Conservation (phyloP, 2,113 vertebrate species). For the Phaethon lepturus region DNA sequence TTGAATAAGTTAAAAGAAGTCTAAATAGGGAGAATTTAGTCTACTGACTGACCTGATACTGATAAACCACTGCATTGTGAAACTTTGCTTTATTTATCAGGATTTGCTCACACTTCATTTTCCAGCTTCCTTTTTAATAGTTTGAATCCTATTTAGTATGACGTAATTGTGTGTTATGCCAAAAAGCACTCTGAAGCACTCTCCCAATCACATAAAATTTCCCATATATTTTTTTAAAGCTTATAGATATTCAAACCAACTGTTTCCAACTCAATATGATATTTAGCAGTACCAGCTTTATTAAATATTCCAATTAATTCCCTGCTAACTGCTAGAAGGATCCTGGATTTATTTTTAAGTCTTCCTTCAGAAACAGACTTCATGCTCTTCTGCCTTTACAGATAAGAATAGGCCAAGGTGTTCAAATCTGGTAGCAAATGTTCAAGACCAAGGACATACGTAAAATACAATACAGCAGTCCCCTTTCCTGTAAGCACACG, state of each 20-base stretch:
- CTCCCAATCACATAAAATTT: not conserved
- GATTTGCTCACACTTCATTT: not conserved
- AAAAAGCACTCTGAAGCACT: not conserved
- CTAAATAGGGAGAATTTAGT: not conserved
- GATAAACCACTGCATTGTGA: not conserved
- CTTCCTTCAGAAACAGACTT: not conserved
- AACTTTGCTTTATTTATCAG: not conserved
- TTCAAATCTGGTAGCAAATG: not conserved
- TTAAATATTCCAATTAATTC: conserved; percentile 28
- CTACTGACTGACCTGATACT: not conserved
- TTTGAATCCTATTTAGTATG: not conserved
- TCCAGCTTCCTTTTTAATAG: not conserved
- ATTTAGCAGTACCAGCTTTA: not conserved
- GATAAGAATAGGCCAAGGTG: not conserved
- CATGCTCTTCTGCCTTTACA: not conserved
- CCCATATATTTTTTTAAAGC: not conserved
- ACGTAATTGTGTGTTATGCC: not conserved
- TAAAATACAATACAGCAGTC: not conserved
- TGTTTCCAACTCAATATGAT: not conserved
- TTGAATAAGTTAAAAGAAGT: not conserved
- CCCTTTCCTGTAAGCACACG: not conserved
- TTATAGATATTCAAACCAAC: not conserved
- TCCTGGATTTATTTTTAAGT: conserved; percentile 1
- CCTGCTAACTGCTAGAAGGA: not conserved
- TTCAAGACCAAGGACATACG: not conserved